Base-by-base conservation (phyloP, 1,140 invertebrate genomes). In the Pogonomyrmex barbatus region DNA sequence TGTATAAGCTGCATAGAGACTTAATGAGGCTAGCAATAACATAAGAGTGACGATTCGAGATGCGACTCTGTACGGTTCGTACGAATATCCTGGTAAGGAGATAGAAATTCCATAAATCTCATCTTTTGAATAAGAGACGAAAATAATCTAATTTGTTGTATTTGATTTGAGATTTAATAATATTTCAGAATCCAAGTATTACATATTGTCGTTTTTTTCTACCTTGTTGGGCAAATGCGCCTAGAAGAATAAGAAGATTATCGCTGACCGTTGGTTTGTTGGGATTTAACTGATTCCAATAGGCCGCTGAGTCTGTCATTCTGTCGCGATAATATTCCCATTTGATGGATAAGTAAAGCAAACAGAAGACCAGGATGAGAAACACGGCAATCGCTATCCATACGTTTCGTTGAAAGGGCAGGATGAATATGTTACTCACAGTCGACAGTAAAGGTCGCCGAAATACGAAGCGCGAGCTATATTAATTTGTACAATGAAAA, bases 371-470 rank as follows among this genome's bases (percentile, higher is more conserved):
- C 36, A 96, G 54, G 8, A 95, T 45, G 8, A 96, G 87, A 39
- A 96, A 90, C 0, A 91, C 93, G 14, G 93, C 83, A 14, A 94
- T 95, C 36, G 95, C 95, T 33, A 95, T 92, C 97, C 97, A 97
- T 1, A 97, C 96, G 2, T 93, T 93, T 4, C 87, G 93, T 73
- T 95, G 93, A 89, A 97, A 97, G 0, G 96, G 96, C 56, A 97
- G 87, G 17, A 95, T 89, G 86, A 96, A 97, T 42, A 97, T 95
- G 90, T 97, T 97, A 70, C 95, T 96, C 36, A 97, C 95, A 85
- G 96, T 96, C 0, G 96, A 97, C n/a, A 97, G 91, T 88, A 97
- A 96, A 6, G 97, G 96, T 92, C 96, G 95, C 47, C 96, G 95
- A 89, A 97, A 97, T 14, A 97, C 95, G 91, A 97, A 97, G 85